These are phyloP conservation scores for Ditula angustiorana DNA, from an alignment of 2,888 invertebrate genomes.

Conservation along the genomic window DNA sequence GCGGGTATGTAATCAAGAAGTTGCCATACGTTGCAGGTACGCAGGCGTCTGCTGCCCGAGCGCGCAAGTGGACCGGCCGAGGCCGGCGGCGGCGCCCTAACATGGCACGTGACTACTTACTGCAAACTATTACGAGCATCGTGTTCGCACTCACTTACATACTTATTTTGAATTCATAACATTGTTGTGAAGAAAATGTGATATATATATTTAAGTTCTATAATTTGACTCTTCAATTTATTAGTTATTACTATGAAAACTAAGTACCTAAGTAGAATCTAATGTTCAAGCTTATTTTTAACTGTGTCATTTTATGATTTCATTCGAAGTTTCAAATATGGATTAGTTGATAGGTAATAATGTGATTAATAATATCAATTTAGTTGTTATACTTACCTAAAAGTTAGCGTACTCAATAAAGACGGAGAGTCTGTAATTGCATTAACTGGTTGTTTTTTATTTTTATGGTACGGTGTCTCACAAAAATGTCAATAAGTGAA, in stretches of 20 bases:
- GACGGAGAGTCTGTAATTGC: background rate
- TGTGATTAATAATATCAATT: background rate
- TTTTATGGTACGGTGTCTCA: too few species aligned
- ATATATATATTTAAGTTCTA: slow-evolving; percentile 20
- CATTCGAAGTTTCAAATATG: too few species aligned
- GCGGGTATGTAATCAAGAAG: background rate
- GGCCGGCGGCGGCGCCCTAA: background rate
- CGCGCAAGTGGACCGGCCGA: slow-evolving; percentile 21
- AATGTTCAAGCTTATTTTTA: background rate
- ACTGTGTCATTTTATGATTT: too few species aligned
- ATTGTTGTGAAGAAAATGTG: slow-evolving; percentile 35
- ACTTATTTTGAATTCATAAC: slow-evolving; percentile 5
- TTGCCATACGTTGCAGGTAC: slow-evolving; percentile 61
- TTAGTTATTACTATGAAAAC: background rate
- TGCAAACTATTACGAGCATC: background rate
- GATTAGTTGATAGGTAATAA: too few species aligned
- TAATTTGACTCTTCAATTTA: background rate
- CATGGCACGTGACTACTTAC: slow-evolving; percentile 13
- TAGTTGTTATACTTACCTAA: background rate
- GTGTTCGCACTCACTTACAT: slow-evolving; percentile 10
- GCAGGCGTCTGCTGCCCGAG: slow-evolving; percentile 78
- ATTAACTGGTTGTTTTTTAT: background rate
- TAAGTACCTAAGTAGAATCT: background rate
- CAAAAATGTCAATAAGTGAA: too few species aligned
- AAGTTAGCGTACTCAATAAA: too few species aligned